These are phyloP conservation scores for Mormyrus lacerda DNA, from an alignment of 2,113 vertebrate species.

Conservation along the genomic window DNA sequence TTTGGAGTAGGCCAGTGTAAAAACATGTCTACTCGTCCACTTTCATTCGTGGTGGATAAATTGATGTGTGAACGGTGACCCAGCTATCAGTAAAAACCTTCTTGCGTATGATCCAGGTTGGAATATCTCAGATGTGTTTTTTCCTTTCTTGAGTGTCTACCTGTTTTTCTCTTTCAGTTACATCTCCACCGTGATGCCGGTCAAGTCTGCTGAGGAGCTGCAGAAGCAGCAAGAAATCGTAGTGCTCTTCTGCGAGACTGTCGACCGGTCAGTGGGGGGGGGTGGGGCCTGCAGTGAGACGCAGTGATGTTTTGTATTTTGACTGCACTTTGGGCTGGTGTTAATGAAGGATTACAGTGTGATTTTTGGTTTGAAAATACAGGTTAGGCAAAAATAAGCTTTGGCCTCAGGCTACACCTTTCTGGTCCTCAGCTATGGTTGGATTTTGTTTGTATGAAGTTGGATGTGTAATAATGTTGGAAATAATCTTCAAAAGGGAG, in stretches of 20 bases:
- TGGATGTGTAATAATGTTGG: neutral
- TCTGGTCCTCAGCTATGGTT: neutral
- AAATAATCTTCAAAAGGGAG: neutral
- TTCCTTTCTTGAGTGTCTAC: neutral
- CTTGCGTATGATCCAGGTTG: neutral
- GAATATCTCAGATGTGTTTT: neutral
- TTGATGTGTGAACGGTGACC: neutral
- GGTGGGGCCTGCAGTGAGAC: neutral
- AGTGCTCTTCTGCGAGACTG: slow-evolving; percentile 63
- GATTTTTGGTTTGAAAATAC: neutral
- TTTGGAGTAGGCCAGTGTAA: neutral
- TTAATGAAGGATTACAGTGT: neutral
- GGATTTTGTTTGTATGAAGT: neutral
- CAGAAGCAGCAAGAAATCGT: slow-evolving; percentile 61
- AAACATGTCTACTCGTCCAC: neutral
- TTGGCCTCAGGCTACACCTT: neutral
- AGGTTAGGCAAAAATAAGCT: neutral
- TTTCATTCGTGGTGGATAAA: neutral
- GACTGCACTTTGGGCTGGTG: neutral
- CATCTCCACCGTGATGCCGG: slow-evolving; percentile 49
- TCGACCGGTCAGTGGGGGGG: slow-evolving; percentile 50
- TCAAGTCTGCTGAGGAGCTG: slow-evolving; percentile 60
- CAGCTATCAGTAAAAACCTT: neutral
- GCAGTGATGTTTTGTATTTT: neutral
- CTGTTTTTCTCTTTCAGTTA: slow-evolving; percentile 43